These are phyloP conservation scores for Liolophura sinensis DNA, from an alignment of 1,140 invertebrate species.

Conservation along the genomic window DNA sequence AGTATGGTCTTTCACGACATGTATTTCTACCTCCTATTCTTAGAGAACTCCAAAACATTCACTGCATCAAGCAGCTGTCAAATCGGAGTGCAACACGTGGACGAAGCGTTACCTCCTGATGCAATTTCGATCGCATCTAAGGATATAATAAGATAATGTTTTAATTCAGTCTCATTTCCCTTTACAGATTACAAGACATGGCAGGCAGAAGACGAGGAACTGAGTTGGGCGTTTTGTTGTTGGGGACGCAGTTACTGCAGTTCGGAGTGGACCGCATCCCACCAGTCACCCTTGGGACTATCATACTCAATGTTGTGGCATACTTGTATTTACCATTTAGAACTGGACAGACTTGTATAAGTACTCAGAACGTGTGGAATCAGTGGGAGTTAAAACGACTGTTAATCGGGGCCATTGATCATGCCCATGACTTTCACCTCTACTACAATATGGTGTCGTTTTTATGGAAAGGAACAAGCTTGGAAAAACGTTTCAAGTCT, in stretches of 20 bases:
- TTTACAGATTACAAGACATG: no score
- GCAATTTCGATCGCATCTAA: no score
- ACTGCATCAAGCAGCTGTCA: no score
- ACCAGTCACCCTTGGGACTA: slow-evolving; percentile 65
- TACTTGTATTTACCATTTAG: neutral
- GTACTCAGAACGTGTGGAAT: slow-evolving; percentile 63
- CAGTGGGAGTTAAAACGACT: slow-evolving; percentile 66
- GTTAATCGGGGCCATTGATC: slow-evolving; percentile 68
- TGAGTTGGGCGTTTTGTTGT: slow-evolving; percentile 38
- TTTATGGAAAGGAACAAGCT: slow-evolving; percentile 65
- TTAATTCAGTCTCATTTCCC: no score
- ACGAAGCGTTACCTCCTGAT: no score
- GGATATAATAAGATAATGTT: no score
- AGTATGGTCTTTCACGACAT: no score
- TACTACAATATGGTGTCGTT: slow-evolving; percentile 78
- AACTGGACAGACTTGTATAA: slow-evolving; percentile 66
- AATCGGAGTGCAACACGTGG: no score
- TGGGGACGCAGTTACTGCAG: slow-evolving; percentile 41
- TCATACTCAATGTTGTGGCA: slow-evolving; percentile 48
- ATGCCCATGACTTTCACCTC: slow-evolving; percentile 74
- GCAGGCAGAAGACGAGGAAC: slow-evolving; percentile 16
- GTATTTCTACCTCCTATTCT: no score
- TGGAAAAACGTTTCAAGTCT: slow-evolving; percentile 66
- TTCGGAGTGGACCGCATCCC: slow-evolving; percentile 68
- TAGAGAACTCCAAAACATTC: no score